These are phyloP conservation scores for Microctenopoma steveboyesi DNA, from an alignment of 2,797 vertebrate species.

Conservation along the genomic window DNA sequence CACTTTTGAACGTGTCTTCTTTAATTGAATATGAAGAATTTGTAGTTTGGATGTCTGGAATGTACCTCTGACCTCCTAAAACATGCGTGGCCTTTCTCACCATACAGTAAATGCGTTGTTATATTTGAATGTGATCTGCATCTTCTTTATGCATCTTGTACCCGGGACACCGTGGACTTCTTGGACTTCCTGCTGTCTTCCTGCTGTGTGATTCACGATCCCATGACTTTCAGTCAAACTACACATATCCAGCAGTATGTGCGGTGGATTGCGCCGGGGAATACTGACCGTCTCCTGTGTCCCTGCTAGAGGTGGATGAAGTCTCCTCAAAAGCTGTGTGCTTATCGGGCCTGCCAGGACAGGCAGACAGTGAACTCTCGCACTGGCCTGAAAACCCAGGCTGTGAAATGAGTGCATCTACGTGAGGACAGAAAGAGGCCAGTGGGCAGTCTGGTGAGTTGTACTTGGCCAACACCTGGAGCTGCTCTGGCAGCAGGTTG, in stretches of 20 bases:
- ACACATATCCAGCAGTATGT: neutral
- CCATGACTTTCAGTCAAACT: neutral
- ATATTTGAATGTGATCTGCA: neutral
- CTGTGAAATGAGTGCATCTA: conserved; percentile 54
- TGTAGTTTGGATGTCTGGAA: conserved; percentile 12
- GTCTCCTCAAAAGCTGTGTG: conserved; percentile 35
- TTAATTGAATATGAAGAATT: neutral
- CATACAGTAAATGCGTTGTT: conserved; percentile 9
- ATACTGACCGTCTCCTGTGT: conserved; percentile 23
- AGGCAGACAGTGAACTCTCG: conserved; percentile 7
- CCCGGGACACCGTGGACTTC: neutral
- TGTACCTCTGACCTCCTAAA: conserved; percentile 5
- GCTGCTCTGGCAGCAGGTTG: conserved; percentile 90
- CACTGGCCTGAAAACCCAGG: conserved; percentile 26
- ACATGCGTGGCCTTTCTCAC: neutral
- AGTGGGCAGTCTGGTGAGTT: conserved; percentile 90
- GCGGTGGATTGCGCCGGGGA: conserved; percentile 3
- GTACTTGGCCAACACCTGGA: conserved; percentile 93
- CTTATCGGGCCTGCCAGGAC: conserved; percentile 48
- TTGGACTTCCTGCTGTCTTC: no score
- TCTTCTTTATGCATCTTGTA: conserved; percentile 45
- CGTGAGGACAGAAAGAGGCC: conserved; percentile 82
- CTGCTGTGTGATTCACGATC: neutral
- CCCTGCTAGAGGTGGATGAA: conserved; percentile 37
- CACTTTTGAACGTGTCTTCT: neutral